Evolutionary conservation across 2,888 invertebrate species (phyloP).

Genomic region (Tenthredo amoena): DNA sequence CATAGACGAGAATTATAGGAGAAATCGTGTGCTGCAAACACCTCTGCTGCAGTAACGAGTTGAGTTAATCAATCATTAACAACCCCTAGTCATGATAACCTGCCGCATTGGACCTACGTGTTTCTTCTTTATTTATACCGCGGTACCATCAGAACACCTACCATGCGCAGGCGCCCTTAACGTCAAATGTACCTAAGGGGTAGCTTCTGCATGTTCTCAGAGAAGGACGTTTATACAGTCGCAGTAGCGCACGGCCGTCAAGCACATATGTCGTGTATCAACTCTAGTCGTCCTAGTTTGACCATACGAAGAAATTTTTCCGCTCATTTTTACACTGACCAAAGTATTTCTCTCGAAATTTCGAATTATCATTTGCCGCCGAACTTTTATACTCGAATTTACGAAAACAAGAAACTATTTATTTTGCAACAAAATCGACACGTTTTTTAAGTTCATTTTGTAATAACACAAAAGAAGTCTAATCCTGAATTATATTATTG

Average conservation of each 20-base stretch:
- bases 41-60: slow-evolving; percentile 15
- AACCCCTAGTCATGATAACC: not conserved
- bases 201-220: slow-evolving; percentile 35
- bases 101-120: slow-evolving; percentile 36
- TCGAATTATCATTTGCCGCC: not conserved
- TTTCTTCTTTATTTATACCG: slow-evolving; percentile 22
- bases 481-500: not conserved
- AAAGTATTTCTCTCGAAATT: not conserved
- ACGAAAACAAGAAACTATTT: not conserved
- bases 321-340: not conserved
- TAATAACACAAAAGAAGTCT: not conserved
- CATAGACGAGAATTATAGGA: not conserved
- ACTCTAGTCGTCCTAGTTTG: not conserved
- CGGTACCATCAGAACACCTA: slow-evolving; percentile 21
- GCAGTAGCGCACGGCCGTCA: slow-evolving; percentile 33
- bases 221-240: slow-evolving; percentile 41
- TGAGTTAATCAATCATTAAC: slow-evolving; percentile 15
- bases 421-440: not conserved
- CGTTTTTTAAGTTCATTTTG: not conserved
- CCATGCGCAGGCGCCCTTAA: slow-evolving; percentile 30
- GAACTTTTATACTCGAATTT: not conserved
- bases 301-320: not conserved
- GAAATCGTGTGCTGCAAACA: not conserved
- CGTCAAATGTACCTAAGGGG: slow-evolving; percentile 50
- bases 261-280: slow-evolving; percentile 15